Evolutionary conservation across 2,797 vertebrate species (phyloP).

Genomic region (Coracias cyanogaster): DNA sequence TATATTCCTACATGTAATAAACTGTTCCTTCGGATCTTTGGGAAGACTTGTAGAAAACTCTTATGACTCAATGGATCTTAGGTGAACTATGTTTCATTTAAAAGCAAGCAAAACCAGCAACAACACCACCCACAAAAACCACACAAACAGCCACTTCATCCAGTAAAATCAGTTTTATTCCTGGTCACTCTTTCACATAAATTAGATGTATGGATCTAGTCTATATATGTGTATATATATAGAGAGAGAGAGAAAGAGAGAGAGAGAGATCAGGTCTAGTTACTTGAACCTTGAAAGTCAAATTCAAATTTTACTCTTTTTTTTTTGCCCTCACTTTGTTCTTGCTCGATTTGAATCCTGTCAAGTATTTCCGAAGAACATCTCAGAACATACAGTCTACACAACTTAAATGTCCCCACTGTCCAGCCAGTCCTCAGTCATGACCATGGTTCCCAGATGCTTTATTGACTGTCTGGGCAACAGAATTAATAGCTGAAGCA

Average conservation of each 20-base stretch:
- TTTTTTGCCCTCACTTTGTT: neutral
- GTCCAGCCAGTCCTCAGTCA: neutral
- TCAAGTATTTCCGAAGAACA: neutral
- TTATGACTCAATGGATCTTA: neutral
- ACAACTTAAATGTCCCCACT: fast-evolving
- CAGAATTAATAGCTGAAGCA: neutral
- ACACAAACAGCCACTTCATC: neutral
- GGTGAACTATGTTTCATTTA: neutral
- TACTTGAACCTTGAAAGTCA: neutral
- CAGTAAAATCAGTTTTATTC: neutral
- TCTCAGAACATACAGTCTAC: neutral
- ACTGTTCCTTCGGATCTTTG: neutral
- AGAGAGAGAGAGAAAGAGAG: too few species aligned
- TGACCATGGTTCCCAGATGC: neutral
- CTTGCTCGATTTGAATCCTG: neutral
- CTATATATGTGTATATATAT: too few species aligned
- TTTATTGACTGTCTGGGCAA: neutral
- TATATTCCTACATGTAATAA: neutral
- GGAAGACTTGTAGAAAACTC: neutral
- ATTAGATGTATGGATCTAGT: neutral
- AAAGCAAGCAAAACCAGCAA: neutral
- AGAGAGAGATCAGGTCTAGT: neutral
- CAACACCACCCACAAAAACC: neutral
- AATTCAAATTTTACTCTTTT: neutral
- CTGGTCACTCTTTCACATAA: neutral